Percentiles rank a stretch among this genome's conserved stretches.
These are phyloP conservation scores for Octodon degus DNA, from an alignment of 2,113 vertebrate genomes.

Conservation along the genomic window DNA sequence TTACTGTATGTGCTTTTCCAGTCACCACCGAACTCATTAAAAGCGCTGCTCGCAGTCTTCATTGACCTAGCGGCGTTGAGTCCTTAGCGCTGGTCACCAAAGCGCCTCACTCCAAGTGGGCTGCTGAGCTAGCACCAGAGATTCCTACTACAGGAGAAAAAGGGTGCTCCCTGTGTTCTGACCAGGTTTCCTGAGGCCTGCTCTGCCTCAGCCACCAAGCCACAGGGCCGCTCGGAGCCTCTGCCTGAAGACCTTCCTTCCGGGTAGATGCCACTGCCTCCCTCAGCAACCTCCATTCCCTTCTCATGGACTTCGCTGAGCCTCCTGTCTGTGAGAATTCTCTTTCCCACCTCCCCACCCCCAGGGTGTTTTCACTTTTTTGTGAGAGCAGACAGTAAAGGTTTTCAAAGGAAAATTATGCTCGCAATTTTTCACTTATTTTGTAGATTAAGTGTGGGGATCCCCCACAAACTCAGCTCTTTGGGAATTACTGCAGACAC, in stretches of 20 bases:
- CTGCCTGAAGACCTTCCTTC: not conserved
- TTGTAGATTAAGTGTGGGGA: not conserved
- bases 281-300: no score
- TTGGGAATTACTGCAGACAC: not conserved
- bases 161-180: not conserved
- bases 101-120: not conserved
- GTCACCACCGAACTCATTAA: not conserved
- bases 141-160: not conserved
- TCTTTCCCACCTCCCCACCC: not conserved
- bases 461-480: not conserved
- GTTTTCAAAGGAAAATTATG: not conserved
- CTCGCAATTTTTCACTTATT: not conserved
- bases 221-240: not conserved
- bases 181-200: not conserved
- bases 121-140: not conserved
- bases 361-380: not conserved
- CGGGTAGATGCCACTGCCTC: not conserved
- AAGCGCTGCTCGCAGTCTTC: not conserved
- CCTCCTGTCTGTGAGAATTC: not conserved
- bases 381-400: not conserved
- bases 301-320: not conserved
- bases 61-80: not conserved
- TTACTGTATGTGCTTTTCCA: slow-evolving; percentile 10
- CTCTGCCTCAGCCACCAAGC: not conserved
- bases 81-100: not conserved